Conservation (phyloP, 2,888 invertebrate species). For the Onthophagus sagittarius region DNA sequence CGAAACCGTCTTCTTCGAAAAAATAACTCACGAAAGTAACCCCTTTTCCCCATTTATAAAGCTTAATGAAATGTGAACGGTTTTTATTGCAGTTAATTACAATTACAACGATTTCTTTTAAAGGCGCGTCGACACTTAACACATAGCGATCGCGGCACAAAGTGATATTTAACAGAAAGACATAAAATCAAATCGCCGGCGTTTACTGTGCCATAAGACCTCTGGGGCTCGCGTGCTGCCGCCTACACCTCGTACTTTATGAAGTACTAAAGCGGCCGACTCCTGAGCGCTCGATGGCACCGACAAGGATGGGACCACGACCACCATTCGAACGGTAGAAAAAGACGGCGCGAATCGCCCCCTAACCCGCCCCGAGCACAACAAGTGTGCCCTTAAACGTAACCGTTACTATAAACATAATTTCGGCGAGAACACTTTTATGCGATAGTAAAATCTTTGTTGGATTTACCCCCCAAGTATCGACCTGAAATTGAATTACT, state of each 20-base stretch:
- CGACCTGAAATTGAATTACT: conserved; percentile 37
- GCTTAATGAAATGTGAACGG: neutral
- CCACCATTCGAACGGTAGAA: neutral
- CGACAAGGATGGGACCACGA: conserved; percentile 28
- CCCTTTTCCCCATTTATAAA: neutral
- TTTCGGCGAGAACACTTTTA: conserved; percentile 48
- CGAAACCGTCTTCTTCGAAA: no score
- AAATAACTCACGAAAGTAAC: no score
- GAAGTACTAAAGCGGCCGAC: conserved; percentile 49
- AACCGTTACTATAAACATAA: conserved; percentile 51
- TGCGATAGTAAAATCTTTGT: conserved; percentile 43
- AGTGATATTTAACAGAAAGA: conserved; percentile 50
- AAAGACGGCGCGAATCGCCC: conserved; percentile 30
- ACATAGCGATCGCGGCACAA: conserved; percentile 33
- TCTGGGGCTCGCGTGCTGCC: conserved; percentile 48
- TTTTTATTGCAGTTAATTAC: no score
- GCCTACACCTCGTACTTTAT: conserved; percentile 44
- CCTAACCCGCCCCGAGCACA: conserved; percentile 42
- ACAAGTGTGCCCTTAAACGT: conserved; percentile 51
- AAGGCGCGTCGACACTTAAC: neutral
- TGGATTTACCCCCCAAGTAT: conserved; percentile 37
- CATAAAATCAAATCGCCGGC: conserved; percentile 51
- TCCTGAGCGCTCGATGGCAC: conserved; percentile 38
- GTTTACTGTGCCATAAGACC: conserved; percentile 50
- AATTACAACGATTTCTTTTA: neutral